Evolutionary conservation across 1,140 invertebrate genomes (phyloP).

Genomic region (Drosophila neocordata): DNA sequence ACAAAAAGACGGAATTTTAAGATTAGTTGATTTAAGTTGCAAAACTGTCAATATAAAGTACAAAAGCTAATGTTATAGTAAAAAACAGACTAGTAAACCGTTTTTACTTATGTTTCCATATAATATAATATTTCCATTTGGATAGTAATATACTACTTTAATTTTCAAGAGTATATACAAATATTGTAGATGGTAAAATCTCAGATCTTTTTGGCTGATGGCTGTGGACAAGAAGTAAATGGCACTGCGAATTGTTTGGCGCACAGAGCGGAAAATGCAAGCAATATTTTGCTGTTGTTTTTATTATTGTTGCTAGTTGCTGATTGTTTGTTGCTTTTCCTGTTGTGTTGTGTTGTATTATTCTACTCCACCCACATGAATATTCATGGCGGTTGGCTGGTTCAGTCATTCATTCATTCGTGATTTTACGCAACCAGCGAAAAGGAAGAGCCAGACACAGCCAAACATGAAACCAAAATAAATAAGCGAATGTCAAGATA

Average conservation of each 20-base stretch:
- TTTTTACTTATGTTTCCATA: no score
- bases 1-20: no score
- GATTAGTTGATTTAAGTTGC: no score
- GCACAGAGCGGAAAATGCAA: conserved; percentile 74
- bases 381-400: conserved; percentile 71
- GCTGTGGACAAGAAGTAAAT: conserved; percentile 64
- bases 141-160: background rate
- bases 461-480: conserved; percentile 78
- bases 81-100: no score
- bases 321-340: conserved; percentile 8
- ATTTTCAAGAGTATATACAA: background rate
- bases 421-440: conserved; percentile 70
- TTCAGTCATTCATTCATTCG: conserved; percentile 79
- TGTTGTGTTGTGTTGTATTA: conserved; percentile 53
- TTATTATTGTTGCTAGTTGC: conserved; percentile 14
- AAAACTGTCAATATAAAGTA: no score
- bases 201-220: background rate
- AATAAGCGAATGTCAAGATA: conserved; percentile 77
- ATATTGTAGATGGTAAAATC: background rate
- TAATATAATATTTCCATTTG: no score
- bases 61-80: no score
- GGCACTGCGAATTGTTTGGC: conserved; percentile 70
- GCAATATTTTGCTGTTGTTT: conserved; percentile 44
- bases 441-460: conserved; percentile 51
- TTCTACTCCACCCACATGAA: conserved; percentile 51